Percentiles rank a stretch among this genome's conserved stretches.
Evolutionary conservation across 2,113 vertebrate genomes (phyloP).

Genomic region (Bombycilla garrulus): DNA sequence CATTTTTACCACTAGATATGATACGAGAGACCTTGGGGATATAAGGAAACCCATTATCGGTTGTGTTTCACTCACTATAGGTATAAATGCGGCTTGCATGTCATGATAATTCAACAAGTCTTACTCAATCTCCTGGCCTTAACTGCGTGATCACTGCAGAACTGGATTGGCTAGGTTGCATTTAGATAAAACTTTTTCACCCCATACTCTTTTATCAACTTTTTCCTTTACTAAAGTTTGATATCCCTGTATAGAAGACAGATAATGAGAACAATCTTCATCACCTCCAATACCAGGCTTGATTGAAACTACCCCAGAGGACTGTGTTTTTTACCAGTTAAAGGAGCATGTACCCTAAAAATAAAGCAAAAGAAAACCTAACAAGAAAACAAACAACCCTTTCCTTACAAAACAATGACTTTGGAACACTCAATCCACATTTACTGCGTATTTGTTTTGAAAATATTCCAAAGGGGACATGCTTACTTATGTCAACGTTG

Average conservation of each 20-base stretch:
- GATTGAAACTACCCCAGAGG: not conserved
- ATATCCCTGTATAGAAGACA: not conserved
- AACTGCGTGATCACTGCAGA: not conserved
- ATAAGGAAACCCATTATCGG: not conserved
- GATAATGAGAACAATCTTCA: accelerated
- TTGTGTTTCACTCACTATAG: not conserved
- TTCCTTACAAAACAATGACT: not conserved
- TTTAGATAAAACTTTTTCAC: not conserved
- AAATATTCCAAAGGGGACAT: constrained; percentile 23
- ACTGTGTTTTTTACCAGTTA: not conserved
- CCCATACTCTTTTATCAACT: not conserved
- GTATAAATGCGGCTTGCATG: not conserved
- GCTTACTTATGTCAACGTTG: constrained; percentile 9
- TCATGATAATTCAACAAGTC: not conserved
- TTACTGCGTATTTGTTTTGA: constrained; percentile 32
- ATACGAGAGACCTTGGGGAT: not conserved
- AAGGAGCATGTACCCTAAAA: not conserved
- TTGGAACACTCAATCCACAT: not conserved
- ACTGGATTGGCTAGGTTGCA: not conserved
- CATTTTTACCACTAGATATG: not conserved
- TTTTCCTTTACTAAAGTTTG: not conserved
- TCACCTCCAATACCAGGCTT: not conserved
- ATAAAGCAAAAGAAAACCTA: not conserved
- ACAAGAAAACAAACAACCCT: not conserved
- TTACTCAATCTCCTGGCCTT: not conserved